A percentile compares a stretch with the other conserved stretches of the same genome.
Conservation (phyloP, 2,888 invertebrate genomes). For the Norana najaformis region DNA sequence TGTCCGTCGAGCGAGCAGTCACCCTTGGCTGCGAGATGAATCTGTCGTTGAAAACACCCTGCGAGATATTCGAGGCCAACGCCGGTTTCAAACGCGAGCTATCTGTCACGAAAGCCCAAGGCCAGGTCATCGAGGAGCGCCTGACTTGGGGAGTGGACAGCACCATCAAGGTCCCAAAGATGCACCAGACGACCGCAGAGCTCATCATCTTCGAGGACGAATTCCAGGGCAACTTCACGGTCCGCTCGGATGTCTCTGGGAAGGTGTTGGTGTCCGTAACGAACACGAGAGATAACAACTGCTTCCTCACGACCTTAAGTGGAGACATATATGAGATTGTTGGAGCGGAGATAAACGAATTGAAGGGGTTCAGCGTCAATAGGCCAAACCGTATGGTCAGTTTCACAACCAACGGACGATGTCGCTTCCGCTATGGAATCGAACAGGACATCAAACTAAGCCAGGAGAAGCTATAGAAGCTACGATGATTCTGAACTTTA, state of each 20-base stretch:
- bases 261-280: slow-evolving; percentile 44
- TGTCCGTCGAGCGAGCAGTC: slow-evolving; percentile 41
- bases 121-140: slow-evolving; percentile 57
- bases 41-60: slow-evolving; percentile 56
- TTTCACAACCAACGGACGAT: slow-evolving; percentile 50
- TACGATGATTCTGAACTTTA: neutral
- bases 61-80: slow-evolving; percentile 61
- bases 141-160: slow-evolving; percentile 65
- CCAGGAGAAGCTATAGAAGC: slow-evolving; percentile 41
- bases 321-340: slow-evolving; percentile 54
- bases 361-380: slow-evolving; percentile 42
- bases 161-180: slow-evolving; percentile 60
- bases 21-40: slow-evolving; percentile 56
- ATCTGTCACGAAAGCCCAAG: slow-evolving; percentile 58
- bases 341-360: slow-evolving; percentile 36
- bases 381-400: slow-evolving; percentile 40
- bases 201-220: slow-evolving; percentile 64
- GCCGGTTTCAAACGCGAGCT: slow-evolving; percentile 62
- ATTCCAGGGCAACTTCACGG: slow-evolving; percentile 60
- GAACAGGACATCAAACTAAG: slow-evolving; percentile 49
- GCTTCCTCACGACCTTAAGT: slow-evolving; percentile 48
- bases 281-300: slow-evolving; percentile 45
- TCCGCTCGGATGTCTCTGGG: slow-evolving; percentile 57
- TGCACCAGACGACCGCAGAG: slow-evolving; percentile 60
- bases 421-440: slow-evolving; percentile 48